Base-by-base conservation (phyloP, 1,140 invertebrate genomes). In the Ruditapes philippinarum region DNA sequence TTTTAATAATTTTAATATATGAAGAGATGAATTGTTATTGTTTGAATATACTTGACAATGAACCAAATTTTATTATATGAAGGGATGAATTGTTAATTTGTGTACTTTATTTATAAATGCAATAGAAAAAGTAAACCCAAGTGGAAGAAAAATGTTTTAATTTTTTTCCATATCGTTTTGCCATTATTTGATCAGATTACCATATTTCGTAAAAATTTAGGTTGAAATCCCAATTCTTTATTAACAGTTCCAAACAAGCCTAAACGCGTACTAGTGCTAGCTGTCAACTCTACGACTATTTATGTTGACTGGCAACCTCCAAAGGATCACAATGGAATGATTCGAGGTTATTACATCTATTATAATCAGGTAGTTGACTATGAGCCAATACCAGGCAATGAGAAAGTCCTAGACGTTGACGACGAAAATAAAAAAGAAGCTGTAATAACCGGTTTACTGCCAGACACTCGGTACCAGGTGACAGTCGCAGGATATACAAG, bases 301-400 rank as follows among this genome's bases (percentile, higher is more conserved):
- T 97, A 97, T 93, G 98, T 99, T 12, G 97, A 97, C 68, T 99
- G 99, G 99, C 97, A 98, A 94, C 98, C 98, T 0, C 99, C 99
- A 0, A 96, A 97, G 78, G 98, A 99, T 91, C 97, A 98, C 88
- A 99, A 99, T 95, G 99, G 99, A n/a, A 97, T 99, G 76, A 99
- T 99, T 91, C 97, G 98, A 49, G 99, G 98, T 2, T 99, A 99
- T 96, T 98, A 99, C 94, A 98, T 99, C 78, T 98, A 99, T 95
- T 99, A 99, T 97, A 92, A 92, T 31, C 91, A 92, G 40, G 88
- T 93, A 4, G 90, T 94, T 88, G 92, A 92, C 76, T 49, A 88
- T 70, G 91, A 92, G 22, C 91, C 91, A 31, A 91, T 91, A 14
- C 68, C 81, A 25, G 91, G 92, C 7, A 89, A 86, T 17, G 91